Percentiles rank a stretch among this genome's conserved stretches.
Evolutionary conservation across 2,797 vertebrate species (phyloP).

Genomic region (Strix occidentalis): DNA sequence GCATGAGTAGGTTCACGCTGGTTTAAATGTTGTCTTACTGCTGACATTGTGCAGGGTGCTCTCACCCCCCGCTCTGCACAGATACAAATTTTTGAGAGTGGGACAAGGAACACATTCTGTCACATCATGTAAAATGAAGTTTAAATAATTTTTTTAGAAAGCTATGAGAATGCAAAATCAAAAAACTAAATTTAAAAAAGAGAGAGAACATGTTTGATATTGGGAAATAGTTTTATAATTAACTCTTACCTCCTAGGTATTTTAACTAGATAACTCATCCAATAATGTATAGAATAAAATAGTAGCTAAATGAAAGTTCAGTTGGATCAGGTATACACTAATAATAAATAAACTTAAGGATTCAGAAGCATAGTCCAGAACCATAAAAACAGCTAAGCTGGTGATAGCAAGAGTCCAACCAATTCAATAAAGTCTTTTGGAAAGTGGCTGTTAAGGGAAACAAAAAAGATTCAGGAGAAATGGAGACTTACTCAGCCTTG

Average conservation of each 20-base stretch:
- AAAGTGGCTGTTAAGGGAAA: background rate
- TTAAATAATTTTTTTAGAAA: background rate
- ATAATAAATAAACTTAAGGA: background rate
- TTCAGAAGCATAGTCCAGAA: background rate
- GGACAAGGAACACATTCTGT: accelerated
- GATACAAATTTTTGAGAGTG: background rate
- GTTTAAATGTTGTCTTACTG: background rate
- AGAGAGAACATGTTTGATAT: background rate
- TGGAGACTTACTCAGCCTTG: background rate
- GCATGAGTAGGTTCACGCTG: background rate
- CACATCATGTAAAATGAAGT: background rate
- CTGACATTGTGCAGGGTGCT: background rate
- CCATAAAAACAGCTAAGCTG: background rate
- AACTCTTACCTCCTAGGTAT: background rate
- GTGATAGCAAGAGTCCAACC: background rate
- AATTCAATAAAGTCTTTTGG: background rate
- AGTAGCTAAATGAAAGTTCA: background rate
- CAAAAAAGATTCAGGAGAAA: background rate
- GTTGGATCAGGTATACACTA: background rate
- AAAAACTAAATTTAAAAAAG: background rate
- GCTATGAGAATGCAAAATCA: background rate
- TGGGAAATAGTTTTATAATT: background rate
- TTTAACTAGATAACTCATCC: background rate
- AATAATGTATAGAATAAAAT: background rate
- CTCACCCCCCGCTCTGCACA: background rate